Conservation (phyloP, 2,797 vertebrate species). For the Sebastes umbrosus region DNA sequence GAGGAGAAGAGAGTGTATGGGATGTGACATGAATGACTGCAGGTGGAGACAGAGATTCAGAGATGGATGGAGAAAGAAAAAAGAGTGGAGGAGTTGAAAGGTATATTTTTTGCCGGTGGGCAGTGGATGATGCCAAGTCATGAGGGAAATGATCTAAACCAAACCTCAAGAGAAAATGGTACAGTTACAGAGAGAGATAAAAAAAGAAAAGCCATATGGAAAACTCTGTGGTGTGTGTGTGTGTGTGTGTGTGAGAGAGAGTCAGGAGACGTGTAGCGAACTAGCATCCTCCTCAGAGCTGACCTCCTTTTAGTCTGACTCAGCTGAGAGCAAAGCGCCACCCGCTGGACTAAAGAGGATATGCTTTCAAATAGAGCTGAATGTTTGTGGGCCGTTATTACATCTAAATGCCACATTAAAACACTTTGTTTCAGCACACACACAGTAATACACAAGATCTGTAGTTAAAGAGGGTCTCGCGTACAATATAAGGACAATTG, state of each 20-base stretch:
- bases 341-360: constrained; percentile 27
- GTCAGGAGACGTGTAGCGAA: constrained; percentile 5
- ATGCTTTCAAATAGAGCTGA: background rate
- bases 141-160: constrained; percentile 13
- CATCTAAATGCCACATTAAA: background rate
- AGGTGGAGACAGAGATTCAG: background rate
- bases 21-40: background rate
- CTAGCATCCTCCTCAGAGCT: constrained; percentile 29
- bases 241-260: background rate
- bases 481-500: background rate
- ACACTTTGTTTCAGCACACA: background rate
- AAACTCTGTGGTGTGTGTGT: background rate
- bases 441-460: background rate
- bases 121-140: background rate
- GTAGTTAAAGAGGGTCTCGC: background rate
- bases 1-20: background rate
- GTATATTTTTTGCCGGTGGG: background rate
- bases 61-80: background rate
- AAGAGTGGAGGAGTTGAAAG: background rate
- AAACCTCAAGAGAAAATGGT: background rate
- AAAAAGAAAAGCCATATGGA: background rate
- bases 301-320: constrained; percentile 57
- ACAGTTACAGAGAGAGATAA: constrained; percentile 1
- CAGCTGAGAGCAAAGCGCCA: constrained; percentile 42
- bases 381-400: background rate